These are phyloP conservation scores for Aphelenchoides avenae DNA, from an alignment of 1,140 invertebrate species.

Conservation along the genomic window DNA sequence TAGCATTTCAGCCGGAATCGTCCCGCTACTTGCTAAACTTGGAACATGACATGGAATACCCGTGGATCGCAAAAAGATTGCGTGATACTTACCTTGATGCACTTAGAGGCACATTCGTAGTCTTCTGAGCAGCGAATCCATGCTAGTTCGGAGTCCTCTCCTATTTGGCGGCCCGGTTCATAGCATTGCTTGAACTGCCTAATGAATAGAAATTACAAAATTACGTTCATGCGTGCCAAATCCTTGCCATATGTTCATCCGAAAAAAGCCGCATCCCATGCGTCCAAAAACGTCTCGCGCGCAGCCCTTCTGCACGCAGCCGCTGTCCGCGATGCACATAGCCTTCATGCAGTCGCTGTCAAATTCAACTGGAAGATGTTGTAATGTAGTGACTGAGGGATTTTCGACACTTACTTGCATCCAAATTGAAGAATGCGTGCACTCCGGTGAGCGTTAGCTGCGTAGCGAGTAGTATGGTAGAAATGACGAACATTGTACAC, in stretches of 20 bases:
- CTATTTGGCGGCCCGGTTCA: constrained; percentile 56
- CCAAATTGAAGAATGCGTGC: constrained; percentile 10
- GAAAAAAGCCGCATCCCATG: constrained; percentile 56
- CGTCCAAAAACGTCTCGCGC: constrained; percentile 47
- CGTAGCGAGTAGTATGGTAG: background rate
- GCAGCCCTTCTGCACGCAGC: constrained; percentile 53
- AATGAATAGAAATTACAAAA: constrained; percentile 12
- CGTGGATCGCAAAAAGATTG: background rate
- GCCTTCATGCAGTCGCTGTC: constrained; percentile 55
- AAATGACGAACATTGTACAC: constrained; percentile 6
- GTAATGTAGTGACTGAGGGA: background rate
- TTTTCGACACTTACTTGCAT: constrained; percentile 4
- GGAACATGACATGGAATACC: background rate
- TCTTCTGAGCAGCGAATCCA: constrained; percentile 59
- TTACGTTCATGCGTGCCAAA: constrained; percentile 10
- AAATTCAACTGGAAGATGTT: constrained; percentile 52
- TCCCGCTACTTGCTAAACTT: constrained; percentile 47
- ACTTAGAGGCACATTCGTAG: constrained; percentile 55
- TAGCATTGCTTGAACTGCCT: constrained; percentile 55
- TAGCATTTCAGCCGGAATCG: constrained; percentile 58
- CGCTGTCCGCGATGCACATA: constrained; percentile 56
- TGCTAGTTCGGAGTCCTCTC: constrained; percentile 47
- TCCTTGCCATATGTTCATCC: constrained; percentile 56
- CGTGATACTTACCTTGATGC: constrained; percentile 49
- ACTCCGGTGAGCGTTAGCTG: background rate